Percentiles rank a stretch among this genome's conserved stretches.
phyloP scores from a whole-genome alignment of 1,140 invertebrate species.

The Lycorma delicatula region DNA sequence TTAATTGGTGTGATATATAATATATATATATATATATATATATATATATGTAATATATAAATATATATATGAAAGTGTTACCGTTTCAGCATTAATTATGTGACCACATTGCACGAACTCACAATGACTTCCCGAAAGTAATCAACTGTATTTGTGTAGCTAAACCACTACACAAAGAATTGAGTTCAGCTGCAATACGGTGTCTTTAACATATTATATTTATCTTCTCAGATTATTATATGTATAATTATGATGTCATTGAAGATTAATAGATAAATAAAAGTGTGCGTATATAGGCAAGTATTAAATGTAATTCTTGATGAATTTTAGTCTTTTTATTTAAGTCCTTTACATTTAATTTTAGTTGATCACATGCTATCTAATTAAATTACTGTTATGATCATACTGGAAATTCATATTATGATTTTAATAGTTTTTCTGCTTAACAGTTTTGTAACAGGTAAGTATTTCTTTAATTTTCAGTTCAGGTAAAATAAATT shows the following conservation, averaged over 20 bases:
- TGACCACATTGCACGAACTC: conserved; percentile 18
- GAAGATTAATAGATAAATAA: conserved; percentile 1
- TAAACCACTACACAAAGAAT: conserved; percentile 1
- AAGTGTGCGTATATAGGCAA: background rate
- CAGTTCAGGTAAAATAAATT: no score
- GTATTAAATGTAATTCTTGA: conserved; percentile 1
- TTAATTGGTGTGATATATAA: conserved; percentile 16
- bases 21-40: conserved; percentile 13
- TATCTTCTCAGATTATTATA: conserved; percentile 4
- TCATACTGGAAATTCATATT: no score
- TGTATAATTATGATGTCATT: conserved; percentile 7
- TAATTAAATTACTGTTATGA: no score
- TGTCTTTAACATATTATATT: conserved; percentile 5
- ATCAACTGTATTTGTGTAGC: no score
- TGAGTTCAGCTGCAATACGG: conserved; percentile 15
- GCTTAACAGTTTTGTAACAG: no score
- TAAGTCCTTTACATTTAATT: background rate
- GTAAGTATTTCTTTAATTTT: no score
- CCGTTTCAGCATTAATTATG: conserved; percentile 4
- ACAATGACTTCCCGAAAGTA: conserved; percentile 19
- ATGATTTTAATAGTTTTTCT: no score
- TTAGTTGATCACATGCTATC: no score
- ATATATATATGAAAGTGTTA: conserved; percentile 13
- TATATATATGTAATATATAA: conserved; percentile 17
- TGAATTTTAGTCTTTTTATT: background rate